A percentile compares a stretch with the other conserved stretches of the same genome.
phyloP scores from a whole-genome alignment of 2,888 invertebrate genomes.

The Orchesella flavescens region DNA sequence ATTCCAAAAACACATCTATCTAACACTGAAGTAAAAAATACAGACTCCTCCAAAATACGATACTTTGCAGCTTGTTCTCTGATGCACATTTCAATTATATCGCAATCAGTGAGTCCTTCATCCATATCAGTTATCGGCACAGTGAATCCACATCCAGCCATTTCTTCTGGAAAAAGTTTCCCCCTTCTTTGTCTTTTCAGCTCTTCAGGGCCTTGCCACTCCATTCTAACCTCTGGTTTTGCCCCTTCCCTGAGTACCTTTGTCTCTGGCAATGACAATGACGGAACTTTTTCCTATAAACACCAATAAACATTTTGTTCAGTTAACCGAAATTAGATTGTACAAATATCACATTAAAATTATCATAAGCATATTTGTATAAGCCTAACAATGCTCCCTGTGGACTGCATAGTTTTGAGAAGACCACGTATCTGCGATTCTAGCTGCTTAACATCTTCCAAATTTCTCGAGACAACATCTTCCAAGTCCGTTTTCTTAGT shows the following conservation, averaged over 20 bases:
- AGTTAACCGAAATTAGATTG: too few relatives aligned
- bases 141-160: not conserved
- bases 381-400: constrained; percentile 24
- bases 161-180: not conserved
- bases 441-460: constrained; percentile 21
- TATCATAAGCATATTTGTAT: not conserved
- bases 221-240: constrained; percentile 12
- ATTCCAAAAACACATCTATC: constrained; percentile 63
- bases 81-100: constrained; percentile 17
- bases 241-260: not conserved
- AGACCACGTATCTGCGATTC: constrained; percentile 34
- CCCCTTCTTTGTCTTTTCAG: not conserved
- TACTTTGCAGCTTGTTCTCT: constrained; percentile 16
- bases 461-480: not conserved
- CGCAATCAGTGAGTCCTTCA: not conserved
- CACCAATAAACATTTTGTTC: too few relatives aligned
- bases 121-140: not conserved
- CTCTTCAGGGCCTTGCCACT: not conserved
- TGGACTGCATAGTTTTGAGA: constrained; percentile 25
- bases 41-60: constrained; percentile 21
- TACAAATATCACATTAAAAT: too few relatives aligned
- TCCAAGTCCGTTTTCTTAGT: not conserved
- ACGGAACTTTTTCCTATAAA: not conserved
- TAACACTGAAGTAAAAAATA: constrained; percentile 55
- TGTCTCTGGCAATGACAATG: not conserved